Base-by-base conservation (phyloP, 1,140 invertebrate genomes). In the Cydia splendana region DNA sequence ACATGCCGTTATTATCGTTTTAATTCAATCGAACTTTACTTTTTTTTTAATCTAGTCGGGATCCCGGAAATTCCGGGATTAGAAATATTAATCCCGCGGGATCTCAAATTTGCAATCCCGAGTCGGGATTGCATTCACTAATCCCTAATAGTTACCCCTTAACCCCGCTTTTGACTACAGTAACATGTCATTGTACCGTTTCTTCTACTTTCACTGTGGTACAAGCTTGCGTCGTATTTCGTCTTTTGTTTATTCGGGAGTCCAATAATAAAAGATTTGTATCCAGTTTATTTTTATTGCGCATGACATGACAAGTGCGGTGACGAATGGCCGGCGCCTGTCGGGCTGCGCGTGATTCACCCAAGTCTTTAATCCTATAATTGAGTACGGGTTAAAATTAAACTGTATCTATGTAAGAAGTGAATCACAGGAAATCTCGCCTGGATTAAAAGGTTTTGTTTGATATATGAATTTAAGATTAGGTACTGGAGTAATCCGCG, bases 251-350 rank as follows among this genome's bases (percentile, higher is more conserved):
- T 45, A 71, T 42, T 71, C 34, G 28, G 38, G n/a, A 38, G 67
- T 38, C 30, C n/a, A 38, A 71, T 71, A 71, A 71, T 71, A 71
- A 71, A 71, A 71, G 67, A 71, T 71, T 71, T 71, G 67, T 71
- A 10, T 71, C 67, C 30, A 38, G 67, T 38, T 71, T 71, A 71
- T 71, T 71, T 71, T 71, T 71, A 71, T 71, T 71, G 34, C 34
- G 15, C 34, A n/a, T 62, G 57, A 62, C 57, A 71, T 71, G 38
- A 71, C 67, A 71, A 71, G 67, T 38, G 30, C 67, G 67, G n/a
- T 71, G 67, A 71, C 38, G 67, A 42, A 42, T 38, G 15, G 2
- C 67, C 34, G 67, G 67, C 67, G 67, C 38, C 67, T 34, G 67
- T 18, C 34, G n/a, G 67, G 67, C 67, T 71, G 67, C 13, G 65